Evolutionary conservation across 1,140 invertebrate genomes (phyloP), one percentile per base, ranked within the genome.

Genomic region (Diachasma alloeum): DNA sequence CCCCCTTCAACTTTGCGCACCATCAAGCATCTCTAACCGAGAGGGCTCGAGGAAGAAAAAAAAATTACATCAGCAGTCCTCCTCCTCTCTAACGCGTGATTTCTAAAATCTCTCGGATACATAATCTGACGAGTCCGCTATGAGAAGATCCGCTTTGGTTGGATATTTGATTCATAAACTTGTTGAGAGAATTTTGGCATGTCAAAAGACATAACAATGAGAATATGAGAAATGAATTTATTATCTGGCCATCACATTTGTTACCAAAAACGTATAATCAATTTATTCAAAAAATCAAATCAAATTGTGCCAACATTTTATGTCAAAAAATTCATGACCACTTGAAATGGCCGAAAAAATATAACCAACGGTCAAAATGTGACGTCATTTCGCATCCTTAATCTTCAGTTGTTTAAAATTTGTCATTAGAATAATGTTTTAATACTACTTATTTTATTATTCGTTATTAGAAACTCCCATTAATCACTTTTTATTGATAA

Each of bases 101-200:
- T 72, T 72, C 71, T 56, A 72, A 72, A 72, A 72, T 72, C 71
- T 72, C 36, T n/a, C 24, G 13, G 69, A 22, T 53, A n/a, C n/a
- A 72, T 59, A 53, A 72, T 72, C 71, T 72, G 59, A 24, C 59
- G 22, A 24, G 59, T 63, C 59, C n/a, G 15, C 48, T 63, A 13
- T 15, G 13, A 24, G 22, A 63, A 63, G 59, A 63, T 63, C 59
- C 59, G 59, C 59, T 63, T 63, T 19, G 22, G 9, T 19, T 56
- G 48, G 24, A 63, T 26, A 63, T 63, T 63, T 31, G 19, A 63
- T 26, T 63, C 59, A 31, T 63, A 31, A 63, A 63, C 59, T 24
- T 26, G 59, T 63, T 63, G 13, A 63, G 19, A 63, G 6, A 8
- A 6, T 9, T 53, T 53, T 9, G 17, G 4, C 9, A 19, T 17